phyloP scores from a whole-genome alignment of 2,113 vertebrate species.

The Tyto alba region DNA sequence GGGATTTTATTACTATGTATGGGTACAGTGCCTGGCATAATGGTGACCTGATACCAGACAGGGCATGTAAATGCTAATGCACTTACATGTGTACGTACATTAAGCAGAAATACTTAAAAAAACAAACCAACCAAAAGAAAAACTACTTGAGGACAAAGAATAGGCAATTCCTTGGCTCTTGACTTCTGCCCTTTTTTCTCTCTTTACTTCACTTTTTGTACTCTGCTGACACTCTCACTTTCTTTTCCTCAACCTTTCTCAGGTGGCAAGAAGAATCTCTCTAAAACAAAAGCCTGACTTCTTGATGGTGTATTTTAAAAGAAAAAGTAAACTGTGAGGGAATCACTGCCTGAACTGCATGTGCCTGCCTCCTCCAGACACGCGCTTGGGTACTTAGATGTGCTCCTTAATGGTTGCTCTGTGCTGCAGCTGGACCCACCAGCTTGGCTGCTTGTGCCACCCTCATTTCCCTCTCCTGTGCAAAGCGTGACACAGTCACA shows the following conservation, averaged over 20 bases:
- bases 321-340: background rate
- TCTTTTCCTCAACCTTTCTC: background rate
- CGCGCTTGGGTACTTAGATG: accelerated
- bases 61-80: background rate
- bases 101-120: background rate
- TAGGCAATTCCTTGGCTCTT: background rate
- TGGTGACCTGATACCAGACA: background rate
- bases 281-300: background rate
- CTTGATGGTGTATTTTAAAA: background rate
- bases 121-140: background rate
- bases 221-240: background rate
- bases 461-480: background rate
- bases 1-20: background rate
- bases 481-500: background rate
- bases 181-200: background rate
- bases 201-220: background rate
- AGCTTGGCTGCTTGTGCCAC: background rate
- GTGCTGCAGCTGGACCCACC: background rate
- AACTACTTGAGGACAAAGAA: background rate
- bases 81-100: no score
- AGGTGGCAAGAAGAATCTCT: background rate
- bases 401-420: background rate
- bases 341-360: background rate
- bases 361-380: background rate
- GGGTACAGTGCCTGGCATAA: background rate